A percentile compares a stretch with the other conserved stretches of the same genome.
Evolutionary conservation across 2,888 invertebrate species (phyloP).

Genomic region (Tetranychus truncatus): DNA sequence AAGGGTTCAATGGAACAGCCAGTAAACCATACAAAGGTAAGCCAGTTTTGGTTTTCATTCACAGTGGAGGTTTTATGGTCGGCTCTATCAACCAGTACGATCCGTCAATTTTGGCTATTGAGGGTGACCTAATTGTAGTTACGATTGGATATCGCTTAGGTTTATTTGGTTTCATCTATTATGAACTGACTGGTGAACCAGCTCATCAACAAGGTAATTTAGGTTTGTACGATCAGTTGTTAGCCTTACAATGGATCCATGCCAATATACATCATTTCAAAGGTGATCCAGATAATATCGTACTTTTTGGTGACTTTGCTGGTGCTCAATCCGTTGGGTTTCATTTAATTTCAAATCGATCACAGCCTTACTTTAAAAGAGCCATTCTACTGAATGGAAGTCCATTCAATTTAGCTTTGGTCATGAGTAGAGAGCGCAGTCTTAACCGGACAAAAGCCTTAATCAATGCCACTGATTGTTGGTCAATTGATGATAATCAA

Average conservation of each 20-base stretch:
- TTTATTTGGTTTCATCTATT: conserved; percentile 6
- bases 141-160: conserved; percentile 6
- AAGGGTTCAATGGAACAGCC: background rate
- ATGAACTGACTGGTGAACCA: background rate
- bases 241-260: conserved; percentile 10
- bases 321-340: conserved; percentile 3
- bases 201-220: conserved; percentile 1
- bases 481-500: background rate
- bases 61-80: conserved; percentile 9
- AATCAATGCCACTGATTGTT: background rate
- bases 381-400: background rate
- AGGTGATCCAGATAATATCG: conserved; percentile 7
- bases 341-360: background rate
- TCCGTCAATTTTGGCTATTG: background rate
- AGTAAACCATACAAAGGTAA: background rate
- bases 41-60: conserved; percentile 12
- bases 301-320: conserved; percentile 5
- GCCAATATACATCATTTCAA: conserved; percentile 6
- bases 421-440: background rate
- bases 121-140: conserved; percentile 13
- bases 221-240: conserved; percentile 14
- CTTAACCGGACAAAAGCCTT: background rate
- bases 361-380: background rate
- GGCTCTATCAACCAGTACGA: conserved; percentile 9
- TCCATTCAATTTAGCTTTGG: background rate